Conservation (phyloP, 2,113 vertebrate genomes). For the Mus pahari region DNA sequence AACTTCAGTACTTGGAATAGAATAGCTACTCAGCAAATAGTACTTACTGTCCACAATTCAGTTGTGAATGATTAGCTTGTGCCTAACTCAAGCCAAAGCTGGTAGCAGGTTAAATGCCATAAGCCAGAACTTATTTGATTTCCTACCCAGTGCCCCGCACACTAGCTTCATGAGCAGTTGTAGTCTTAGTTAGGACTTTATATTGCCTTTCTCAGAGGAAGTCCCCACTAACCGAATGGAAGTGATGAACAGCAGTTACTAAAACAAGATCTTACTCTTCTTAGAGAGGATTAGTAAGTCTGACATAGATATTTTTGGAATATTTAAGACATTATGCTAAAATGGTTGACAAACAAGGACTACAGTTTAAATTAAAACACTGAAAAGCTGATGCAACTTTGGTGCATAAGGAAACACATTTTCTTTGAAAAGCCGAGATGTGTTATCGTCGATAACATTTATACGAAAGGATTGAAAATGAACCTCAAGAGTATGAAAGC, state of each 20-base stretch:
- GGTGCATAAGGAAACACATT: not conserved
- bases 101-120: not conserved
- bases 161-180: not conserved
- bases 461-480: not conserved
- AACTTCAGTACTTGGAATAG: not conserved
- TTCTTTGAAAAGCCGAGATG: conserved; percentile 14
- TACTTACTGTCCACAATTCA: conserved; percentile 11
- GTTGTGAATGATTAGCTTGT: not conserved
- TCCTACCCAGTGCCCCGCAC: not conserved
- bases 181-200: too few species aligned
- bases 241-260: not conserved
- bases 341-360: not conserved
- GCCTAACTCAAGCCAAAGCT: not conserved
- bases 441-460: not conserved
- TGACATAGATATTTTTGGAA: not conserved
- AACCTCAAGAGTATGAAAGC: not conserved
- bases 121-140: not conserved
- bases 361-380: conserved; percentile 16
- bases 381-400: not conserved
- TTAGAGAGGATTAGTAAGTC: conserved; percentile 25
- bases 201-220: not conserved
- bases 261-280: conserved; percentile 11
- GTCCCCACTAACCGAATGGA: conserved; percentile 20
- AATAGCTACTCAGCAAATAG: not conserved
- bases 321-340: not conserved